phyloP scores from a whole-genome alignment of 2,888 invertebrate genomes.

The Copidosoma aretas region DNA sequence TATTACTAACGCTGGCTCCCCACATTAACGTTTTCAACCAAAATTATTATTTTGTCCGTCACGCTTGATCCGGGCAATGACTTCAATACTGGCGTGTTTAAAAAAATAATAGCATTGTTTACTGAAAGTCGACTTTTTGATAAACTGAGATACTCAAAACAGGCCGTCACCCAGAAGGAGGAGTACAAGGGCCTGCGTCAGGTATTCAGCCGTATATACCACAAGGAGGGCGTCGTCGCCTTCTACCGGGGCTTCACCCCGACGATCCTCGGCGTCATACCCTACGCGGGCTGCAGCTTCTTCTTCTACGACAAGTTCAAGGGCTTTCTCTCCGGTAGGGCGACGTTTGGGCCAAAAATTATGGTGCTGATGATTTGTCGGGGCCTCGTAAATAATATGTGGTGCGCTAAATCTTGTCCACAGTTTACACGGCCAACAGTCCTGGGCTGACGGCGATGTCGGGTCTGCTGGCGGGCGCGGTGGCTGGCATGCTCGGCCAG shows the following conservation, averaged over 20 bases:
- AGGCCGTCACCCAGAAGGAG: constrained; percentile 86
- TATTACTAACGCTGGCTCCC: too few species aligned
- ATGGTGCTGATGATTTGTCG: not conserved
- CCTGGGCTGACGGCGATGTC: constrained; percentile 65
- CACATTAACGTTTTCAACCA: too few species aligned
- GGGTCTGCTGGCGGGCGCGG: constrained; percentile 83
- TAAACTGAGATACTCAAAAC: too few species aligned
- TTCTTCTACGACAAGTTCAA: constrained; percentile 97
- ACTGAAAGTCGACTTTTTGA: too few species aligned
- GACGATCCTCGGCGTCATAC: constrained; percentile 91
- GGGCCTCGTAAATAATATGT: too few species aligned
- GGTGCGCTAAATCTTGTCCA: constrained; percentile 17
- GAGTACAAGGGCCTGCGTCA: constrained; percentile 72
- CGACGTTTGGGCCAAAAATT: not conserved
- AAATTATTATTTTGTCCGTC: too few species aligned
- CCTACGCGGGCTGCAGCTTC: constrained; percentile 96
- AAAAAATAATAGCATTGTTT: too few species aligned
- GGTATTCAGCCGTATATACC: constrained; percentile 75
- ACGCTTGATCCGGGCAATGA: too few species aligned
- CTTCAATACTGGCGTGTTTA: too few species aligned
- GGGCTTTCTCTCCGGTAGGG: constrained; percentile 75
- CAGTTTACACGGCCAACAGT: constrained; percentile 55
- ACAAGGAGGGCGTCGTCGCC: constrained; percentile 77
- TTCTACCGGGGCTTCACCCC: constrained; percentile 89
- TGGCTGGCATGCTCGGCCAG: constrained; percentile 93